A percentile compares a stretch with the other conserved stretches of the same genome.
Evolutionary conservation across 2,113 vertebrate species (phyloP).

Genomic region (Reinhardtius hippoglossoides): DNA sequence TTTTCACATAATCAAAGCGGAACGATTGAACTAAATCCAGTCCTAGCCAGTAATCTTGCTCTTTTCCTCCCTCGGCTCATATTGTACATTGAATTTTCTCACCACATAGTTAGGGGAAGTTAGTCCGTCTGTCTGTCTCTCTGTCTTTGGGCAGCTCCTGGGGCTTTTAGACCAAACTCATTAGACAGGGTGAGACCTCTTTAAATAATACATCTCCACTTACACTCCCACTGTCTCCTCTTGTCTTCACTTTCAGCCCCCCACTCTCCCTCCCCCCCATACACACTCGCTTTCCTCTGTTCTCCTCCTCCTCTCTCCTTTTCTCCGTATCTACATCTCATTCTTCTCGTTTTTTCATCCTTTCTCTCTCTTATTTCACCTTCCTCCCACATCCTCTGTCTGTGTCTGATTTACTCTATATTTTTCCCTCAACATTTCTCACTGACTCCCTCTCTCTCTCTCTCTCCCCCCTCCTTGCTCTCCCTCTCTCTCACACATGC

Average conservation of each 20-base stretch:
- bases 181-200: constrained; percentile 82
- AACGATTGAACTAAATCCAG: constrained; percentile 36
- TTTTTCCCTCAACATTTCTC: constrained; percentile 53
- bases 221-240: constrained; percentile 67
- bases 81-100: constrained; percentile 64
- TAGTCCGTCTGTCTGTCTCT: constrained; percentile 57
- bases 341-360: constrained; percentile 20
- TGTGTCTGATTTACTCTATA: constrained; percentile 63
- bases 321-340: background rate
- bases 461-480: background rate
- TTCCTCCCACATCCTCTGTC: constrained; percentile 57
- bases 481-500: constrained; percentile 5
- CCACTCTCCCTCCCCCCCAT: constrained; percentile 16
- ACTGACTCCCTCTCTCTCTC: constrained; percentile 18
- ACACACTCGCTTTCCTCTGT: background rate
- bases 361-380: constrained; percentile 21
- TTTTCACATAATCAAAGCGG: constrained; percentile 49
- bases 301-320: background rate
- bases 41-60: constrained; percentile 21
- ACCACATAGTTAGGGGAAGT: constrained; percentile 59
- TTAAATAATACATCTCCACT: constrained; percentile 83
- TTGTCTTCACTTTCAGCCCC: constrained; percentile 51
- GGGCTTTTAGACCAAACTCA: constrained; percentile 81
- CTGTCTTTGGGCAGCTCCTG: constrained; percentile 69
- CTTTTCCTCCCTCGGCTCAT: constrained; percentile 21